These are phyloP conservation scores for Protosalanx chinensis DNA, from an alignment of 2,797 vertebrate genomes.

Conservation along the genomic window DNA sequence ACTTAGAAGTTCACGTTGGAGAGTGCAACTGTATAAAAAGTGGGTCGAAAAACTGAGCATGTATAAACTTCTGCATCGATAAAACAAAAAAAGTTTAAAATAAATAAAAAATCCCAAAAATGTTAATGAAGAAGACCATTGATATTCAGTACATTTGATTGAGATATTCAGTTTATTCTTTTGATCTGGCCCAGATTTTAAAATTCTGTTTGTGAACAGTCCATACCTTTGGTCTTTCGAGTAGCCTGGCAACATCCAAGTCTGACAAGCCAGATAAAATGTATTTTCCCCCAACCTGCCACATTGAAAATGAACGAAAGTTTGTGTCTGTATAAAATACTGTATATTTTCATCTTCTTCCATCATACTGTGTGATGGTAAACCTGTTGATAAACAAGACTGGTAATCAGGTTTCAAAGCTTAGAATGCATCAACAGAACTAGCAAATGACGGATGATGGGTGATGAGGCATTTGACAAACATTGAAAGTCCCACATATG, in stretches of 20 bases:
- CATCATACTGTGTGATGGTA: conserved; percentile 28
- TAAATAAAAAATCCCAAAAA: background rate
- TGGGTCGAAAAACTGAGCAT: too few species aligned
- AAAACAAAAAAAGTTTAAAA: background rate
- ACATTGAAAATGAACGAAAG: conserved; percentile 56
- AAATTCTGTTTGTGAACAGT: conserved; percentile 74
- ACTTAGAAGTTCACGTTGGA: too few species aligned
- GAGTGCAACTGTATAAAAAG: too few species aligned
- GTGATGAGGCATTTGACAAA: too few species aligned
- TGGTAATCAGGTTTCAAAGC: background rate
- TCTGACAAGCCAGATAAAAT: conserved; percentile 59
- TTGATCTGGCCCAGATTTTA: conserved; percentile 71
- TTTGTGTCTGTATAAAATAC: conserved; percentile 56
- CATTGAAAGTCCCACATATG: background rate
- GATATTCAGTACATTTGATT: conserved; percentile 69
- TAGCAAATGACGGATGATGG: too few species aligned
- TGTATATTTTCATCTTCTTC: conserved; percentile 42
- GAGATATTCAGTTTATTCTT: conserved; percentile 69
- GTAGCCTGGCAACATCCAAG: conserved; percentile 64
- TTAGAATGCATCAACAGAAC: too few species aligned
- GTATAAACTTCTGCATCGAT: too few species aligned
- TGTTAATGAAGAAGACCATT: conserved; percentile 52
- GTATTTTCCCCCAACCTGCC: conserved; percentile 9
- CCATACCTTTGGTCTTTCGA: conserved; percentile 74
- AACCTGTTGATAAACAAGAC: background rate